A percentile compares a stretch with the other conserved stretches of the same genome.
These are phyloP conservation scores for Myiagra hebetior DNA, from an alignment of 2,113 vertebrate genomes.

Conservation along the genomic window DNA sequence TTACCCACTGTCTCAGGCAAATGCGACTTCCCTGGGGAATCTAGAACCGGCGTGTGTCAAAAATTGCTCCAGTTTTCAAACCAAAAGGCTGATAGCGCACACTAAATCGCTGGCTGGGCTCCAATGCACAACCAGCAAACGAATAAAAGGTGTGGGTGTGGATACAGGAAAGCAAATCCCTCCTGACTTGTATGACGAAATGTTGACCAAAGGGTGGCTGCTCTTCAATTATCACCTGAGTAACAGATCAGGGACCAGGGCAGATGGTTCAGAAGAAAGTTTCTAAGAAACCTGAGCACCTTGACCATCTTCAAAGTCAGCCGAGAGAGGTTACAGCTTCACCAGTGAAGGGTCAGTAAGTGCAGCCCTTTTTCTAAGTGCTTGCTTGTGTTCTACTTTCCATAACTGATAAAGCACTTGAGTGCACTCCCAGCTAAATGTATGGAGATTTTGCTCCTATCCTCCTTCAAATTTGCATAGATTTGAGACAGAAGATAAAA, in stretches of 20 bases:
- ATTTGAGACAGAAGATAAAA: neutral
- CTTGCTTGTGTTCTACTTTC: neutral
- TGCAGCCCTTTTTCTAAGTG: neutral
- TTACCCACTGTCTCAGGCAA: neutral
- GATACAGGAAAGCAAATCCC: neutral
- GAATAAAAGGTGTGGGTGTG: neutral
- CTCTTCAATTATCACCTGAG: neutral
- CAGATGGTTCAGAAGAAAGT: neutral
- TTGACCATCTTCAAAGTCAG: neutral
- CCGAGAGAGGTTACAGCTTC: neutral
- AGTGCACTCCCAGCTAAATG: neutral
- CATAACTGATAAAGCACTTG: rapidly evolving
- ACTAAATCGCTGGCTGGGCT: rapidly evolving
- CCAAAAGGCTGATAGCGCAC: neutral
- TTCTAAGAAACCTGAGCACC: neutral
- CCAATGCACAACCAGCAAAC: neutral
- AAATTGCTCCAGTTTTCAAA: neutral
- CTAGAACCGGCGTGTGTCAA: neutral
- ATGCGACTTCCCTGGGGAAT: neutral
- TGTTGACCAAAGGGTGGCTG: neutral
- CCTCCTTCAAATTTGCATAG: neutral
- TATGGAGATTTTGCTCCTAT: neutral
- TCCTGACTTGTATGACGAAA: neutral
- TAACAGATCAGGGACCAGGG: neutral
- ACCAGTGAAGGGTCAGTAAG: neutral